Conservation (phyloP, 2,888 invertebrate species). For the Neuroscelio doddi region DNA sequence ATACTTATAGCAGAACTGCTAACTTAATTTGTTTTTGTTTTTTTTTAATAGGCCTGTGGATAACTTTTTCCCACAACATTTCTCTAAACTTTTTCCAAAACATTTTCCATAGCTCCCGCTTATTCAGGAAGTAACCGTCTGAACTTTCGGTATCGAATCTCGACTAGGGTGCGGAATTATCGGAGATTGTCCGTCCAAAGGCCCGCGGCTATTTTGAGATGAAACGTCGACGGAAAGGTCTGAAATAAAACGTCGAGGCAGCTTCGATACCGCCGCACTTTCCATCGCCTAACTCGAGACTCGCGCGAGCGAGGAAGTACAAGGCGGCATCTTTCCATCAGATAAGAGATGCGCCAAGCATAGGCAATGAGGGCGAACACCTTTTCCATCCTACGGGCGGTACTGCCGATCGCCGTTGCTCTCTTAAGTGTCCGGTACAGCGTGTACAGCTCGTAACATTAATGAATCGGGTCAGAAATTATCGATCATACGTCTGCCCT, state of each 20-base stretch:
- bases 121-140: no score
- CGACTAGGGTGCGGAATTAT: slow-evolving; percentile 27
- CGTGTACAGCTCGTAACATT: slow-evolving; percentile 40
- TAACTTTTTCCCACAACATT: no score
- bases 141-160: not conserved
- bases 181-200: slow-evolving; percentile 16
- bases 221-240: slow-evolving; percentile 35
- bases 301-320: slow-evolving; percentile 34
- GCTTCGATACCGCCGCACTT: slow-evolving; percentile 46
- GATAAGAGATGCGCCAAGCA: slow-evolving; percentile 61
- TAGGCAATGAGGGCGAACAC: slow-evolving; percentile 57
- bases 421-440: slow-evolving; percentile 22
- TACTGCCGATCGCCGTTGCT: slow-evolving; percentile 48
- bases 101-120: no score
- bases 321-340: slow-evolving; percentile 62
- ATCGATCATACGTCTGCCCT: slow-evolving; percentile 45
- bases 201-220: slow-evolving; percentile 37
- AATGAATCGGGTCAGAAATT: slow-evolving; percentile 48
- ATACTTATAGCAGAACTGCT: no score
- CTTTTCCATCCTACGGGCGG: slow-evolving; percentile 55
- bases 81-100: no score
- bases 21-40: no score
- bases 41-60: no score
- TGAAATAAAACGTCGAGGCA: slow-evolving; percentile 32
- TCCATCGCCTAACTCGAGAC: slow-evolving; percentile 37